phyloP scores from a whole-genome alignment of 2,888 invertebrate species.

The Tuberolachnus salignus region DNA sequence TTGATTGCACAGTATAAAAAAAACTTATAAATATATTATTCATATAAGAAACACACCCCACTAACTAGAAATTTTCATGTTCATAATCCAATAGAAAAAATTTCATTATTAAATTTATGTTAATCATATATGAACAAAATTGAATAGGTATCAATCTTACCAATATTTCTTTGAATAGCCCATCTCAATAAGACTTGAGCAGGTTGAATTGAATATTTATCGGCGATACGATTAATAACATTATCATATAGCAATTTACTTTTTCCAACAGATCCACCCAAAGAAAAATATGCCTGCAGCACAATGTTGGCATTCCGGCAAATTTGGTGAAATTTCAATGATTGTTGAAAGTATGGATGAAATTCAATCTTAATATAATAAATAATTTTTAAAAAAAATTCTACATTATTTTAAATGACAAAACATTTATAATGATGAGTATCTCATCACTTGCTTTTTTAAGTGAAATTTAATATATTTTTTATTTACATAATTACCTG shows the following conservation, averaged over 20 bases:
- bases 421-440: no score
- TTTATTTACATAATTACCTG: conserved; percentile 68
- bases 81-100: not conserved
- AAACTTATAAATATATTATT: not conserved
- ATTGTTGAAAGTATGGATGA: conserved; percentile 76
- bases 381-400: conserved; percentile 6
- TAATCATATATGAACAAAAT: not conserved
- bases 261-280: conserved; percentile 69
- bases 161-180: conserved; percentile 76
- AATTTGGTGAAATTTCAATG: conserved; percentile 67
- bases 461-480: not conserved
- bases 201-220: conserved; percentile 67
- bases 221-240: conserved; percentile 68
- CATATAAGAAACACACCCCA: not conserved
- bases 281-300: conserved; percentile 80
- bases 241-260: conserved; percentile 68
- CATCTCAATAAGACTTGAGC: conserved; percentile 76
- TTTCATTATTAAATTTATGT: not conserved
- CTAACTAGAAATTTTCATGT: not conserved
- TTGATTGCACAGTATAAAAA: no score
- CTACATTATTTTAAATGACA: not conserved
- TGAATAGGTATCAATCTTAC: conserved; percentile 60
- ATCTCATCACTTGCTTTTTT: no score
- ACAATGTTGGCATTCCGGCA: conserved; percentile 72
- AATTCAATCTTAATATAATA: conserved; percentile 71